Conservation (phyloP, 2,797 vertebrate species). For the Liparis tanakae region DNA sequence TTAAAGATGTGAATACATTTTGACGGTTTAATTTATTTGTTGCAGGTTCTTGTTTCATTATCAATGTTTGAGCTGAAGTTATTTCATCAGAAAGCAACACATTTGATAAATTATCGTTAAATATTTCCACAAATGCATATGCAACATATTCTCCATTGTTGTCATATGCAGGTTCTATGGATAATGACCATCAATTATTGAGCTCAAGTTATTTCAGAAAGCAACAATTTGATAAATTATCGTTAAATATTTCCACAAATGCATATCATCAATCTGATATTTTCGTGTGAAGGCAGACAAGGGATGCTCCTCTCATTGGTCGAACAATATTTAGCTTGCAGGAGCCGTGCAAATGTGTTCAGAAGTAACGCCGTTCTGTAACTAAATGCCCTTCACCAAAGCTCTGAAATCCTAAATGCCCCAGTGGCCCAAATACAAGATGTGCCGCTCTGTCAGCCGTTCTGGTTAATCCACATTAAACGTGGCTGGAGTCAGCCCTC, state of each 20-base stretch:
- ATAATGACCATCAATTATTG: no score
- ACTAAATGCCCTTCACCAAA: slow-evolving; percentile 22
- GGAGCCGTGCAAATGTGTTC: slow-evolving; percentile 5
- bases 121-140: not conserved
- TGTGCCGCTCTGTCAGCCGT: slow-evolving; percentile 6
- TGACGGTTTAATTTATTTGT: not conserved
- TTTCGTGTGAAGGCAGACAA: not conserved
- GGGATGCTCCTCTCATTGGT: not conserved
- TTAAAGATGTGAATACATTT: not conserved
- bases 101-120: not conserved
- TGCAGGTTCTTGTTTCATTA: not conserved
- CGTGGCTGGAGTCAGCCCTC: not conserved
- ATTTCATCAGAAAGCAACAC: not conserved
- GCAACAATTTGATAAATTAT: not conserved
- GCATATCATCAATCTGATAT: not conserved
- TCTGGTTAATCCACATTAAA: slow-evolving; percentile 7
- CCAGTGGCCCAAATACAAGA: slow-evolving; percentile 19
- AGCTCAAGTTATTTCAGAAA: not conserved
- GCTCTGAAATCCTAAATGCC: slow-evolving; percentile 8
- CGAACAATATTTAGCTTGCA: not conserved
- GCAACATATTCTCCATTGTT: not conserved
- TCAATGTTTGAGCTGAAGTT: not conserved
- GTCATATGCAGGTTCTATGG: no score
- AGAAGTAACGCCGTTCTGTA: slow-evolving; percentile 1
- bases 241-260: not conserved